Percentiles rank a stretch among this genome's conserved stretches.
phyloP scores from a whole-genome alignment of 2,113 vertebrate genomes.

The Bubo blakistoni region DNA sequence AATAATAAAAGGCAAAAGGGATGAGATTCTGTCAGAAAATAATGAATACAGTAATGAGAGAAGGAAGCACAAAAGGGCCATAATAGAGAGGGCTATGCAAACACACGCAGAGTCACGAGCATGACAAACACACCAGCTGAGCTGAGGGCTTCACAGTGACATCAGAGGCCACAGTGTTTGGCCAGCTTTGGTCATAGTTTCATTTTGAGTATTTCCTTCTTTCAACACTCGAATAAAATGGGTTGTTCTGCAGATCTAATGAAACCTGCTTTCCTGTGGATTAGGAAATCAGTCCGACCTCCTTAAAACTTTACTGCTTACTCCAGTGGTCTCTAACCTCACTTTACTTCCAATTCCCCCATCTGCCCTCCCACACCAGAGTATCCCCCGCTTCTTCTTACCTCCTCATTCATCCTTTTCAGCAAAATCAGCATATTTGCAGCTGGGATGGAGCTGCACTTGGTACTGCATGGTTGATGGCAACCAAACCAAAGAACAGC shows the following conservation, averaged over 20 bases:
- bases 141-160: background rate
- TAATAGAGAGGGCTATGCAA: conserved; percentile 5
- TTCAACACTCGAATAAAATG: background rate
- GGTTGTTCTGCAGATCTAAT: background rate
- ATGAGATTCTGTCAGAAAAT: conserved; percentile 40
- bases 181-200: background rate
- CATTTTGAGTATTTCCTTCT: background rate
- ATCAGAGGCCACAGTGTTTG: background rate
- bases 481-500: background rate
- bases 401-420: background rate
- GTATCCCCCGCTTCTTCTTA: background rate
- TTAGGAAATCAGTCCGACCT: background rate
- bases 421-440: background rate
- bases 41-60: conserved; percentile 35
- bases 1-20: conserved; percentile 22
- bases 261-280: background rate
- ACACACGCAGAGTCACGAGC: background rate
- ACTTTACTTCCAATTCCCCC: background rate
- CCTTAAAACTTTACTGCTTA: background rate
- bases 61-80: conserved; percentile 3
- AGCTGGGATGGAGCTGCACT: background rate
- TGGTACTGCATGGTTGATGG: background rate
- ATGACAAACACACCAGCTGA: background rate
- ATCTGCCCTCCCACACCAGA: background rate
- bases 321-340: fast-evolving